Percentiles rank a stretch among this genome's conserved stretches.
Conservation (phyloP, 2,888 invertebrate species). For the Anticlea derivata region DNA sequence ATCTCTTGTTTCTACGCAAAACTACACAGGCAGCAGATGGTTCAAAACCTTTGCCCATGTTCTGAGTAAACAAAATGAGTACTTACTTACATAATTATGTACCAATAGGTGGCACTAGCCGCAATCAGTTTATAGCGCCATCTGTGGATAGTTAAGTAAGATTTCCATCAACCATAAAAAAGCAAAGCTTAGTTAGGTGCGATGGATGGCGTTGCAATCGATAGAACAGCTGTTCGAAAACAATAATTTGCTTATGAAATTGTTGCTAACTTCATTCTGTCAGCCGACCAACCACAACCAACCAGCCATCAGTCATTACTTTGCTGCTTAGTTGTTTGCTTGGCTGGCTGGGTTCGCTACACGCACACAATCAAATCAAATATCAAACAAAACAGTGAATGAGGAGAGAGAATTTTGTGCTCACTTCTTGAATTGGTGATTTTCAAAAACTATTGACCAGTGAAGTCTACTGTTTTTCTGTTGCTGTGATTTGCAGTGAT, state of each 20-base stretch:
- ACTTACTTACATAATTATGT: too few species aligned
- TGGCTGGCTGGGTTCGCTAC: too few species aligned
- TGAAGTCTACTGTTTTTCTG: slow-evolving; percentile 40
- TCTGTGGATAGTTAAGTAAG: slow-evolving; percentile 8
- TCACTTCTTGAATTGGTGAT: slow-evolving; percentile 50
- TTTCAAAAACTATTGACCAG: slow-evolving; percentile 47
- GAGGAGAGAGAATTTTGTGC: slow-evolving; percentile 54
- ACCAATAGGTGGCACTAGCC: slow-evolving; percentile 1
- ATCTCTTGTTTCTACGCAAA: neutral
- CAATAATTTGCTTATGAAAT: slow-evolving; percentile 53
- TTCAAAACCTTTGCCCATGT: neutral
- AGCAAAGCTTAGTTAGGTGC: neutral
- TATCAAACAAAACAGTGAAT: slow-evolving; percentile 41
- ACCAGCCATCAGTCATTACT: slow-evolving; percentile 17
- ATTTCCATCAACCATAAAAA: neutral
- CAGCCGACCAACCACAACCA: slow-evolving; percentile 41
- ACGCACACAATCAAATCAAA: too few species aligned
- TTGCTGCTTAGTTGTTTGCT: slow-evolving; percentile 11
- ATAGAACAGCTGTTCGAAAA: slow-evolving; percentile 63
- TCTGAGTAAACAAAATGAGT: too few species aligned
- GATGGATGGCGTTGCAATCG: slow-evolving; percentile 41
- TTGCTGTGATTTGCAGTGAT: slow-evolving; percentile 22
- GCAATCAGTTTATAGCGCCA: neutral
- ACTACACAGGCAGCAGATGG: neutral
- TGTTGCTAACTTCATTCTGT: slow-evolving; percentile 54